Percentiles rank a stretch among this genome's conserved stretches.
Conservation (phyloP, 2,888 invertebrate species). For the Tetramorium bicarinatum region DNA sequence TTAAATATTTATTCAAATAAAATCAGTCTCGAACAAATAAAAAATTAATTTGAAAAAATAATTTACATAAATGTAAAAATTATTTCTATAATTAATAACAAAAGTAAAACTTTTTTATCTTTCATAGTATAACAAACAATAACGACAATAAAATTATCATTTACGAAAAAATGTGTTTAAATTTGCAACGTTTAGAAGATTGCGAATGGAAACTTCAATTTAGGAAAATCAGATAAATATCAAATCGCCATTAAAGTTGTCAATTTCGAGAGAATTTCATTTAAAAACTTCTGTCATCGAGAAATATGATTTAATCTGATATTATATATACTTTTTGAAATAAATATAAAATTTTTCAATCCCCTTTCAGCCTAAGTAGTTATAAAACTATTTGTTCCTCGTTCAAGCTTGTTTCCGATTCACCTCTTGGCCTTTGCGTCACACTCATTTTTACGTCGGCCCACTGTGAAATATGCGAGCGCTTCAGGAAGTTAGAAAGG, state of each 20-base stretch:
- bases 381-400: background rate
- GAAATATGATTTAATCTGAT: background rate
- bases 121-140: background rate
- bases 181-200: background rate
- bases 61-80: background rate
- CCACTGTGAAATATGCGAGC: background rate
- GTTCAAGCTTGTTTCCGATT: background rate
- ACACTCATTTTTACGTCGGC: constrained; percentile 1
- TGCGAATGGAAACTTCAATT: background rate
- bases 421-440: background rate
- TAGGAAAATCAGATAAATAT: background rate
- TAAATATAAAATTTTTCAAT: background rate
- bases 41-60: background rate
- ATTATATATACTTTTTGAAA: background rate
- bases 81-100: background rate
- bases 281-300: background rate
- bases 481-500: constrained; percentile 14
- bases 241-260: background rate
- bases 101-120: background rate
- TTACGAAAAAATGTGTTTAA: background rate
- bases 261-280: background rate
- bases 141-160: background rate
- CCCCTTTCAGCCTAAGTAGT: too few species aligned
- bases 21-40: background rate
- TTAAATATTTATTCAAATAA: background rate